A percentile compares a stretch with the other conserved stretches of the same genome.
These are phyloP conservation scores for Cricetomys ansorgei DNA, from an alignment of 2,113 vertebrate species.

Conservation along the genomic window DNA sequence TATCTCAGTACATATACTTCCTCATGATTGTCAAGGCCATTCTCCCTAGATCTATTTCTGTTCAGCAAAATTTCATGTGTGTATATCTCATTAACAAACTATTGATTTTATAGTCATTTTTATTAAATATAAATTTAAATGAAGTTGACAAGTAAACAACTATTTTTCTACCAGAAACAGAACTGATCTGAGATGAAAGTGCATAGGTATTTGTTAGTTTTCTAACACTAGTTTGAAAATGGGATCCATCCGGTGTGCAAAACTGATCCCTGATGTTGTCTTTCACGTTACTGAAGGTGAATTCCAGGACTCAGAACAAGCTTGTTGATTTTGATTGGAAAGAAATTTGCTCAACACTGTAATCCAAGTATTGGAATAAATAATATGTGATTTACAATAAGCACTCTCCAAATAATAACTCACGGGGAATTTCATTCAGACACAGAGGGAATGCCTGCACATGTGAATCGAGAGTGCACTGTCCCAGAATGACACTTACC, in stretches of 20 bases:
- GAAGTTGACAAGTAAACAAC: background rate
- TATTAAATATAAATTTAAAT: constrained; percentile 41
- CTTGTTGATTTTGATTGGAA: background rate
- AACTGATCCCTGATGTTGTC: background rate
- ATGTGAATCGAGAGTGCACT: constrained; percentile 50
- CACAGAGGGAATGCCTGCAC: background rate
- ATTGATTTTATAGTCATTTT: background rate
- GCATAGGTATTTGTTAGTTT: background rate
- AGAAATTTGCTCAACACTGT: background rate
- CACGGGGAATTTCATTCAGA: background rate
- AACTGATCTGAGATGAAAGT: background rate
- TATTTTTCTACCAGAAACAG: constrained; percentile 18
- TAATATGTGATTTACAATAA: background rate
- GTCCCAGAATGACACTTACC: constrained; percentile 91
- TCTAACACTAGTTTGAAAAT: background rate
- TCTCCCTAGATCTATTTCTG: background rate
- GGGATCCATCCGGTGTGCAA: background rate
- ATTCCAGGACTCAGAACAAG: background rate
- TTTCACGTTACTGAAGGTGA: background rate
- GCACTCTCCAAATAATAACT: background rate
- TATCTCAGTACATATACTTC: background rate
- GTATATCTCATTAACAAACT: background rate
- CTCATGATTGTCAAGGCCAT: background rate
- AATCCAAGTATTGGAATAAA: background rate
- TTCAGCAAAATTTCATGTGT: background rate